Evolutionary conservation across 2,113 vertebrate species (phyloP).

Genomic region (Odobenus rosmarus): DNA sequence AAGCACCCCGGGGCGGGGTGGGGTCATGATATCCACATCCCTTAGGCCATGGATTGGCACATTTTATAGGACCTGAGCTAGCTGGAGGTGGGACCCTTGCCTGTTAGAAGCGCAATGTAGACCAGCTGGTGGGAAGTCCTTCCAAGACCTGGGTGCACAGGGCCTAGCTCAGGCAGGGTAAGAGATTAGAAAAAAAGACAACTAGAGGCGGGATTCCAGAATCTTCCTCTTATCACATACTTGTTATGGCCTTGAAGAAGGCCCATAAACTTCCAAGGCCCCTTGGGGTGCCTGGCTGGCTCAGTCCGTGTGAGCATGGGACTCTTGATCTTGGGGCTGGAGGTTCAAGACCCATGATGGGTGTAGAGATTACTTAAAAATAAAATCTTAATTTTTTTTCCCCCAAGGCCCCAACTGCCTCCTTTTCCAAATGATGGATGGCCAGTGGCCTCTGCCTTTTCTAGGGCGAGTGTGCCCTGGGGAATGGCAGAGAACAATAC

Average conservation of each 20-base stretch:
- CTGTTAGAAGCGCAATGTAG: fast-evolving
- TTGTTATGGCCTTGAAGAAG: background rate
- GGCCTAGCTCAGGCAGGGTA: background rate
- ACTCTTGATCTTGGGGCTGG: background rate
- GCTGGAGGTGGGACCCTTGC: background rate
- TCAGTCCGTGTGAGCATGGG: background rate
- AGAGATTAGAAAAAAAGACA: background rate
- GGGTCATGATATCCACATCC: background rate
- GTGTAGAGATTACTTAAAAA: background rate
- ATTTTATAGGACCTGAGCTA: background rate
- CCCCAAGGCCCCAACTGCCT: background rate
- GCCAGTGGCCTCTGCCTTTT: background rate
- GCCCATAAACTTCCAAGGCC: background rate
- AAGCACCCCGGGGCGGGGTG: too few relatives aligned
- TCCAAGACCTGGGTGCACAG: background rate
- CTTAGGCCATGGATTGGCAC: background rate
- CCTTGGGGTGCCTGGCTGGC: background rate
- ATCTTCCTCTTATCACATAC: background rate
- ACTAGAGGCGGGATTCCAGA: background rate
- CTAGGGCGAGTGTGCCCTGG: background rate
- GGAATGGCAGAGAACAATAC: fast-evolving
- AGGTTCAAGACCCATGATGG: background rate
- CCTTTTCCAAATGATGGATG: background rate
- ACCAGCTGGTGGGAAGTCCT: background rate
- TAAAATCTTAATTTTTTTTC: background rate